phyloP scores from a whole-genome alignment of 2,888 invertebrate species.

The Lasiommata megera region DNA sequence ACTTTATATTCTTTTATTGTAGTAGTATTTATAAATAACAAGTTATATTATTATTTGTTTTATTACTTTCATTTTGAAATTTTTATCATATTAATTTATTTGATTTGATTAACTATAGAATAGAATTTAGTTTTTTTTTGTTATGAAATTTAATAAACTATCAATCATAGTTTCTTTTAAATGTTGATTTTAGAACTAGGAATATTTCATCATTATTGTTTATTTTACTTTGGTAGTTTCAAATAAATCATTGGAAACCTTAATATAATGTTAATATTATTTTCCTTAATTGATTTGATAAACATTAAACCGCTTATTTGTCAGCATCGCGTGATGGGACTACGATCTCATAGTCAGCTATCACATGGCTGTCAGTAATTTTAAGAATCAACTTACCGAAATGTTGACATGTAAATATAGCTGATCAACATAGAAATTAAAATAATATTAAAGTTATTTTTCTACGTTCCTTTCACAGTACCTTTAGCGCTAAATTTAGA shows the following conservation, averaged over 20 bases:
- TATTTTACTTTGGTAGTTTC: not conserved
- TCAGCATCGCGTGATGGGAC: constrained; percentile 69
- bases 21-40: not conserved
- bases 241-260: not conserved
- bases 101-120: not conserved
- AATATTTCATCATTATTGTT: not conserved
- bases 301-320: constrained; percentile 51
- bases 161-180: not conserved
- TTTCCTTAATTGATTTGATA: not conserved
- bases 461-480: constrained; percentile 74
- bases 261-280: not conserved
- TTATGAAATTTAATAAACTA: not conserved
- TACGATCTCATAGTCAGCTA: constrained; percentile 78
- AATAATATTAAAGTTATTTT: constrained; percentile 78
- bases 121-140: not conserved
- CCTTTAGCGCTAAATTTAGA: constrained; percentile 49
- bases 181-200: not conserved
- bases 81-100: not conserved
- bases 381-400: constrained; percentile 75
- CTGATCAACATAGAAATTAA: constrained; percentile 76
- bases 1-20: not conserved
- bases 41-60: no score
- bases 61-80: no score
- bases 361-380: constrained; percentile 82
- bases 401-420: constrained; percentile 80